Base-by-base conservation (phyloP, 1,140 invertebrate species). In the Halictus rubicundus region DNA sequence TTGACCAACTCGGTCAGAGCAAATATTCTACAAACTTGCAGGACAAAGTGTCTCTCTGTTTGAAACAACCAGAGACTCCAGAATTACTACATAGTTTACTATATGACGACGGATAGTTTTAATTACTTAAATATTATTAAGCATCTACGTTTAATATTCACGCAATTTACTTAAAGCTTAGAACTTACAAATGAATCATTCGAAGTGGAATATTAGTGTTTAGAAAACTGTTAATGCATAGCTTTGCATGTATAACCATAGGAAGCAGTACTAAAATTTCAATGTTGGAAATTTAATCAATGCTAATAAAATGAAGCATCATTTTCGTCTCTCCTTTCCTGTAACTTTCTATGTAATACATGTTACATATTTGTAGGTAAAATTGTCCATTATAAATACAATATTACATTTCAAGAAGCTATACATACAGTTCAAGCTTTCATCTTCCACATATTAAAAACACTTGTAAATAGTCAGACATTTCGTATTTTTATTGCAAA, bases 21-120 rank as follows among this genome's bases (percentile, higher is more conserved):
- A 92, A 92, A 78, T 92, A 89, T 74, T 68, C 72, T 16, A 75
- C 81, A 9, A 81, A 74, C 39, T 57, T 80, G 0, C 88, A 90
- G 71, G 89, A 91, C 5, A 92, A 92, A 86, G 64, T 89, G 23
- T 85, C 89, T 0, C 74, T 91, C 39, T 92, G 90, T 69, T 76
- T 91, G 46, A 92, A 92, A 75, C 89, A 92, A 81, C 90, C 90
- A 9, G 90, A 91, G 60, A 92, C 90, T n/a, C 90, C 91, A 10
- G 91, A 91, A 86, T 78, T 92, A 21, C 70, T 92, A 32, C 90
- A 90, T 57, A 91, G 89, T 76, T 88, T 92, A 52, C 68, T 92
- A n/a, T 92, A 92, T 60, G 90, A 91, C 75, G 90, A 91, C 78
- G 91, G 70, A 88, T 81, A 70, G 16, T 16, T 71, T 37, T 52